These are phyloP conservation scores for Agrotis segetum DNA, from an alignment of 2,888 invertebrate species.

Conservation along the genomic window DNA sequence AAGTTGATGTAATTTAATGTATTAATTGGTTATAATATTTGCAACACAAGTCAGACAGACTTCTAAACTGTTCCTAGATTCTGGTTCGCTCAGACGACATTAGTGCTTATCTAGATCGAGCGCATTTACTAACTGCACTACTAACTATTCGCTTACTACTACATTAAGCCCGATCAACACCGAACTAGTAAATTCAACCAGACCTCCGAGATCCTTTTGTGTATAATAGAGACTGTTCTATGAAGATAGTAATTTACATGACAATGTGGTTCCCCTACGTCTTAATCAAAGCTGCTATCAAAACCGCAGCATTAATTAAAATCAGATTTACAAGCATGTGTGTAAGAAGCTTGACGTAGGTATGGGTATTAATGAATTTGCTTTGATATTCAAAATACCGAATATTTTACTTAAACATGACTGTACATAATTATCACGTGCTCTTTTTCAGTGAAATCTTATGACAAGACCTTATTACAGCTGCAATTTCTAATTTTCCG, in stretches of 20 bases:
- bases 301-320: slow-evolving; percentile 22
- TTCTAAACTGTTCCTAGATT: background rate
- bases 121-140: slow-evolving; percentile 9
- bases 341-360: slow-evolving; percentile 8
- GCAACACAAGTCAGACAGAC: background rate
- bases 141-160: slow-evolving; percentile 7
- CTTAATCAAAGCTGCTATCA: slow-evolving; percentile 7
- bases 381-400: background rate
- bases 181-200: background rate
- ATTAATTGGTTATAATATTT: background rate
- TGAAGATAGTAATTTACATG: slow-evolving; percentile 37
- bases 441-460: background rate
- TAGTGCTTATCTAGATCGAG: slow-evolving; percentile 17
- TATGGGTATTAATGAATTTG: slow-evolving; percentile 1
- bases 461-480: background rate
- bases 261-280: slow-evolving; percentile 33
- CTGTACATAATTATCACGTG: too few species aligned
- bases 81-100: slow-evolving; percentile 2
- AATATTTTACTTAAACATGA: background rate
- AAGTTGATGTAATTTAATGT: background rate
- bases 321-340: slow-evolving; percentile 16
- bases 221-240: background rate
- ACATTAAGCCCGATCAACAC: slow-evolving; percentile 17
- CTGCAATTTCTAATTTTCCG: background rate
- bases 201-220: background rate